Percentiles rank a stretch among this genome's conserved stretches.
phyloP scores from a whole-genome alignment of 2,113 vertebrate genomes.

The Corythaixoides concolor region DNA sequence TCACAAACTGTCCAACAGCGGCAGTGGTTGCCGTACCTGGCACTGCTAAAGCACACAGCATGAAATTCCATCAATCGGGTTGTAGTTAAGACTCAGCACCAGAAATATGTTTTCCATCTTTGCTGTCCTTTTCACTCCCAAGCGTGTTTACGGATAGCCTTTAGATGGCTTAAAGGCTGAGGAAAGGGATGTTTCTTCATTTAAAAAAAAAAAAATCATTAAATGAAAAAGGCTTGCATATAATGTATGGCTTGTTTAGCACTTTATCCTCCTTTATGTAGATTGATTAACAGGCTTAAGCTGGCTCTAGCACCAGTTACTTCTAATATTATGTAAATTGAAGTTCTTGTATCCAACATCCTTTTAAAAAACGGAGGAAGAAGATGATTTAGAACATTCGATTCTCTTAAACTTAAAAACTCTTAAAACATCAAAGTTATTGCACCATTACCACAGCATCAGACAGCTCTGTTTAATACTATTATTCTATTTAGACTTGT shows the following conservation, averaged over 20 bases:
- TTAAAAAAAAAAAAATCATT: neutral
- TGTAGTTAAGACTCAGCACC: neutral
- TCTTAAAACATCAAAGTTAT: neutral
- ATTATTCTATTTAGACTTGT: neutral
- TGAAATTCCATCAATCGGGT: neutral
- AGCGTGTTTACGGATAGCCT: neutral
- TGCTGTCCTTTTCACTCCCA: neutral
- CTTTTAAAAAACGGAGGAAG: neutral
- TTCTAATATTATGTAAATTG: neutral
- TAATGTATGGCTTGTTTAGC: neutral
- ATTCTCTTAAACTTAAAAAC: neutral
- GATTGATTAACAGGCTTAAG: neutral
- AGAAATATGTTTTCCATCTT: neutral
- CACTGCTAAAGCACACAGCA: neutral
- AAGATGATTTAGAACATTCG: neutral
- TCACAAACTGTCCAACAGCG: neutral
- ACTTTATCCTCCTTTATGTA: neutral
- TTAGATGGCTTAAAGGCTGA: neutral
- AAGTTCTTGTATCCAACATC: neutral
- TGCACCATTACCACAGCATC: neutral
- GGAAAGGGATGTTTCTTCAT: neutral
- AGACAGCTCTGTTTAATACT: neutral
- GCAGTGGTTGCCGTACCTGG: neutral
- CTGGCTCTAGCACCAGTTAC: neutral
- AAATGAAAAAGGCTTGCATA: neutral